Base-by-base conservation (phyloP, 2,797 vertebrate species). In the Taeniopygia guttata region DNA sequence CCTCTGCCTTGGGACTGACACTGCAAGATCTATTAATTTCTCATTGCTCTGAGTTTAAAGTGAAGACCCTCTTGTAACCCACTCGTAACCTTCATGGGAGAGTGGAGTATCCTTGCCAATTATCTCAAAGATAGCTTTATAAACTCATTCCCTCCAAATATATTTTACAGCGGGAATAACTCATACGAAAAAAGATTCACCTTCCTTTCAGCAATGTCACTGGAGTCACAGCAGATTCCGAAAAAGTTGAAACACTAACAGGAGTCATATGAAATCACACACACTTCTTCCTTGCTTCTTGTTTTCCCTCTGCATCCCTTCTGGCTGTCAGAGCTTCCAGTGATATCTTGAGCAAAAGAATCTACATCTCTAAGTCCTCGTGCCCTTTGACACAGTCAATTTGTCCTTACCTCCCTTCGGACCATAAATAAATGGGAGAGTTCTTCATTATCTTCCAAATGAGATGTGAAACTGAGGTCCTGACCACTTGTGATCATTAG, bases 121-220 rank as follows among this genome's bases (percentile, higher is more conserved):
- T 96, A 97, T 96, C 87, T 92, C 87, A 63, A 88, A 91, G 68
- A 89, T 88, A 87, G 95, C 90, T 97, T 95, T 96, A 96, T 92
- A 97, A 97, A 97, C 94, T 96, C 90, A 46, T 96, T 96, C 79
- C 75, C 87, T 96, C 92, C 90, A 87, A 94, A 90, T 96, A 83
- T 73, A 94, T 95, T 96, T 95, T 94, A 96, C 93, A 94, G 88
- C 21, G 0, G 88, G 91, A 94, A 92, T 95, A 96, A 93, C 86
- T 95, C 93, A 85, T 62, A 76, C n/a, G 93, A 96, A 96, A 93
- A 94, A 92, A 72, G 84, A 87, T 80, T 97, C 96, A 95, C 96
- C 96, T 97, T 97, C 95, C 96, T 97, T 94, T 96, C 70, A 97
- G 96, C 96, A 97, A 97, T 96, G 96, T 97, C 96, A 96, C 36